These are phyloP conservation scores for Adelosebastes latens DNA, from an alignment of 2,797 vertebrate genomes.

Conservation along the genomic window DNA sequence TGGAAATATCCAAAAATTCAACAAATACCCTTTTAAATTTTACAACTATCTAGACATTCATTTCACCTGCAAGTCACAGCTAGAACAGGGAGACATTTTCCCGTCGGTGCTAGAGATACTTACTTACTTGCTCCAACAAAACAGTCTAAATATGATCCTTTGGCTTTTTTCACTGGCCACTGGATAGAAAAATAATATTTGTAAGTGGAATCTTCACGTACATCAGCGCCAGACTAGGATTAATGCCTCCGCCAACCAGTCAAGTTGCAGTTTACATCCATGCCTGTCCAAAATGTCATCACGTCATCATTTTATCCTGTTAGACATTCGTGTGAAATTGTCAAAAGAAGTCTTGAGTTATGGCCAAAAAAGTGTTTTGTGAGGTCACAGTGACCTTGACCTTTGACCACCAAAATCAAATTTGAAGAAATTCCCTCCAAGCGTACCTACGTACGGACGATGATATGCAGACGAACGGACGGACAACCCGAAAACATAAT, in stretches of 20 bases:
- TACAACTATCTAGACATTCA: neutral
- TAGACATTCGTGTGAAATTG: neutral
- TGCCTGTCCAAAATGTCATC: neutral
- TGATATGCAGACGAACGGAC: neutral
- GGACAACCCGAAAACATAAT: neutral
- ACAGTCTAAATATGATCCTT: neutral
- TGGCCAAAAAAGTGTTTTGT: neutral
- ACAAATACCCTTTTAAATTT: neutral
- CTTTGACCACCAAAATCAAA: neutral
- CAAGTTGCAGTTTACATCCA: neutral
- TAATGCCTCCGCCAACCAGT: neutral
- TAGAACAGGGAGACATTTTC: neutral
- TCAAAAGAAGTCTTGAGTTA: neutral
- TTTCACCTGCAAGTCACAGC: neutral
- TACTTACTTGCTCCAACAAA: neutral
- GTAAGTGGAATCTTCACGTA: neutral
- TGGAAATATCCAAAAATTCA: neutral
- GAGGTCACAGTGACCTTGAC: neutral
- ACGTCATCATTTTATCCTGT: neutral
- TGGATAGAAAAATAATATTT: neutral
- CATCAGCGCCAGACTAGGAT: neutral
- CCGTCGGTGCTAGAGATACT: neutral
- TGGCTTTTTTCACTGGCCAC: neutral
- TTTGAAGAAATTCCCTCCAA: neutral
- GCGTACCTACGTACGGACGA: neutral